These are phyloP conservation scores for Plectropomus leopardus DNA, from an alignment of 2,113 vertebrate genomes.

Conservation along the genomic window DNA sequence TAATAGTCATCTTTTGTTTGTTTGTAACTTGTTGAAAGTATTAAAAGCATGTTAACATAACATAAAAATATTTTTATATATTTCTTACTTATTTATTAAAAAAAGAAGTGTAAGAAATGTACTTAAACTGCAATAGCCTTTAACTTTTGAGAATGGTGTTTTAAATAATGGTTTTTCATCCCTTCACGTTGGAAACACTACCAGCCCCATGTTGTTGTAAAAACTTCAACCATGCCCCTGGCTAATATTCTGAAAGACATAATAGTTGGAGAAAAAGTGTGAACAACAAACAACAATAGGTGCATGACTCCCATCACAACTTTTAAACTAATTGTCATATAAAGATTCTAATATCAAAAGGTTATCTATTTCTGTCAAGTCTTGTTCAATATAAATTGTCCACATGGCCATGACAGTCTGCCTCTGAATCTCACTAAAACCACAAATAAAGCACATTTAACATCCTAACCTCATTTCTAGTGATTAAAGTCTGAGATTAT, in stretches of 20 bases:
- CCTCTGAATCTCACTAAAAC: neutral
- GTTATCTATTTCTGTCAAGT: neutral
- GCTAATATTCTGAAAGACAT: neutral
- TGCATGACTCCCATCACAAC: neutral
- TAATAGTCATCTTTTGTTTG: no score
- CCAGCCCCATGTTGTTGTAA: neutral
- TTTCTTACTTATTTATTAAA: no score
- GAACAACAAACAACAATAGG: neutral
- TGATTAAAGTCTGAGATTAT: neutral
- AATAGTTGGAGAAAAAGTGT: neutral
- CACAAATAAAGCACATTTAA: neutral
- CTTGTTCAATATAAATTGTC: neutral
- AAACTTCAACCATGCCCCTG: neutral
- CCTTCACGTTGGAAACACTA: no score
- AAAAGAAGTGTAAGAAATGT: no score
- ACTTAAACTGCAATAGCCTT: no score
- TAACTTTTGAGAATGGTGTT: no score
- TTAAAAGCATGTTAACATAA: no score
- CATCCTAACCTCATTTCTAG: conserved; percentile 11
- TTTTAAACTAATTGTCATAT: neutral
- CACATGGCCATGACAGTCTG: neutral
- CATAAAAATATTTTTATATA: no score
- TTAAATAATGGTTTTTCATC: no score
- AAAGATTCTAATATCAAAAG: neutral
- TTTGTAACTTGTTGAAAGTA: no score